Conservation (phyloP, 2,888 invertebrate genomes). For the Heteromurus nitidus region DNA sequence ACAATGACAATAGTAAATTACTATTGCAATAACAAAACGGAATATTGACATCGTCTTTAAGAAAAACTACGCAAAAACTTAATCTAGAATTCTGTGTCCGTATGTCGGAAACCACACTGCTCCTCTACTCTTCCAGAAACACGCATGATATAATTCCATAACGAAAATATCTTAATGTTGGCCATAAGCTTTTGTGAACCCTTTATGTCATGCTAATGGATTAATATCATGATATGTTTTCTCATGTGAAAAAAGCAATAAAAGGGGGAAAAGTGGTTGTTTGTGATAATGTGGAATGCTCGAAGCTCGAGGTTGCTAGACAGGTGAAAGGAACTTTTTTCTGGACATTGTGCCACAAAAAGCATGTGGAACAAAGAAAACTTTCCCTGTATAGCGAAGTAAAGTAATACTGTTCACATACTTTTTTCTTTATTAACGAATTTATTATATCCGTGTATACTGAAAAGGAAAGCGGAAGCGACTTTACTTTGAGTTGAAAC, state of each 20-base stretch:
- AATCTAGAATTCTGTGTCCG: too few species aligned
- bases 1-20: too few species aligned
- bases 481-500: slow-evolving; percentile 16
- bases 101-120: too few species aligned
- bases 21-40: too few species aligned
- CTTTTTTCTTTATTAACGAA: not conserved
- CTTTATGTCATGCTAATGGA: slow-evolving; percentile 41
- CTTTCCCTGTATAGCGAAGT: too few species aligned
- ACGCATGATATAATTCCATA: slow-evolving; percentile 39
- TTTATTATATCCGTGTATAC: not conserved
- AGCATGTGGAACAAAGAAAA: not conserved
- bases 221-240: slow-evolving; percentile 44
- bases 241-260: slow-evolving; percentile 25
- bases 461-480: slow-evolving; percentile 22
- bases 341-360: too few species aligned
- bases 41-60: too few species aligned
- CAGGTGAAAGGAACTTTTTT: not conserved
- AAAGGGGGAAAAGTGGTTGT: not conserved
- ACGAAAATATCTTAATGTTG: slow-evolving; percentile 28
- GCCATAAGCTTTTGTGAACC: slow-evolving; percentile 2
- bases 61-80: too few species aligned
- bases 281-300: not conserved
- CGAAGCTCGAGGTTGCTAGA: not conserved
- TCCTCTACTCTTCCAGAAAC: too few species aligned
- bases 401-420: not conserved